Conservation (phyloP, 2,113 vertebrate species). For the Ursus arctos region DNA sequence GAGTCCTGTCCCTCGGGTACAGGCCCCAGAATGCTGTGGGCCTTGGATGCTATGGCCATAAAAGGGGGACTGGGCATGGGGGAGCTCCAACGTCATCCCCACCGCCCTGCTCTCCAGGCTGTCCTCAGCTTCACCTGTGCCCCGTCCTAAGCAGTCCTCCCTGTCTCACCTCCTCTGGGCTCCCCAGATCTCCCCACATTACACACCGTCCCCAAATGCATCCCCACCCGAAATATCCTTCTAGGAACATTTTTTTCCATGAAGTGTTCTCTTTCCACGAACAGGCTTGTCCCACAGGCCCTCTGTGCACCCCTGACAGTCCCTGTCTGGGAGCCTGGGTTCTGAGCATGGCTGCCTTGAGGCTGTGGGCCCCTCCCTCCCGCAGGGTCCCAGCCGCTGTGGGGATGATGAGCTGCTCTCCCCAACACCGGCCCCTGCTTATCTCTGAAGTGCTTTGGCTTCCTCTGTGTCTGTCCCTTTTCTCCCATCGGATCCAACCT, state of each 20-base stretch:
- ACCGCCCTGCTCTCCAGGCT: too few relatives aligned
- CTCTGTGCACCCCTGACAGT: background rate
- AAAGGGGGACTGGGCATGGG: rapidly evolving
- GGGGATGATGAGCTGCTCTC: too few relatives aligned
- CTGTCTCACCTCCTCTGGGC: rapidly evolving
- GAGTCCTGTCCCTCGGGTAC: background rate
- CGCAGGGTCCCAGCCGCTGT: too few relatives aligned
- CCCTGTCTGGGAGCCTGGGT: background rate
- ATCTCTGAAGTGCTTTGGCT: background rate
- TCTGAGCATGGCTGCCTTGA: background rate
- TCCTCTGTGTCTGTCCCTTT: background rate
- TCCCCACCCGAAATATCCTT: background rate
- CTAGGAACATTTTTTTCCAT: background rate
- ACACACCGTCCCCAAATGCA: background rate
- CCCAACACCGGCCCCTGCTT: background rate
- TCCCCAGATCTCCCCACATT: background rate
- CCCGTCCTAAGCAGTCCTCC: background rate
- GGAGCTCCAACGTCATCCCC: background rate
- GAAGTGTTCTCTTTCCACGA: rapidly evolving
- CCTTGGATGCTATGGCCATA: background rate
- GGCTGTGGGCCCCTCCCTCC: background rate
- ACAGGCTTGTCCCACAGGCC: background rate
- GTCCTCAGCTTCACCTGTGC: rapidly evolving
- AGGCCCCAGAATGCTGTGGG: background rate
- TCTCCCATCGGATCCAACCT: rapidly evolving